phyloP scores from a whole-genome alignment of 2,888 invertebrate genomes.

The Nasonia oneida region DNA sequence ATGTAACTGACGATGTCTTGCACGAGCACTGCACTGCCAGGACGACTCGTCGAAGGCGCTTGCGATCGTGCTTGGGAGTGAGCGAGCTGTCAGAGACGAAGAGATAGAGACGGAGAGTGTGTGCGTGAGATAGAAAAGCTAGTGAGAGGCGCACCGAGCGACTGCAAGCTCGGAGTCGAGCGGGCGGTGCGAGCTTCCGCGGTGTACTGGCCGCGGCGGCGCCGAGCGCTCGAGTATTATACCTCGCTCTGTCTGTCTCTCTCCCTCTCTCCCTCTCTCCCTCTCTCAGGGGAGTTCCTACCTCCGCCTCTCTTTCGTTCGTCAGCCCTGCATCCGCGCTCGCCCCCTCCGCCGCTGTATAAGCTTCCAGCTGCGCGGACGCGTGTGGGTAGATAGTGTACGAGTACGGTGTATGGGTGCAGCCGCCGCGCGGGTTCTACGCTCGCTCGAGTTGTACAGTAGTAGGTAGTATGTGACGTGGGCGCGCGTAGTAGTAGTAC shows the following conservation, averaged over 20 bases:
- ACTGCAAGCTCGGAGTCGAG: slow-evolving; percentile 54
- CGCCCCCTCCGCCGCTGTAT: slow-evolving; percentile 28
- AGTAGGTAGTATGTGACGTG: slow-evolving; percentile 10
- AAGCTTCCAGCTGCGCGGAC: background rate
- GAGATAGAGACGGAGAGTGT: background rate
- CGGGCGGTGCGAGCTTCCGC: slow-evolving; percentile 71
- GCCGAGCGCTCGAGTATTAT: slow-evolving; percentile 54
- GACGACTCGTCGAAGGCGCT: background rate
- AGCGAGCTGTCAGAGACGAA: background rate
- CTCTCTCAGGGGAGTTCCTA: background rate
- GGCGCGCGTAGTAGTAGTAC: background rate
- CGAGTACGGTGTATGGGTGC: background rate
- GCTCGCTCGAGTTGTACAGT: slow-evolving; percentile 10
- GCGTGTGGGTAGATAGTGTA: background rate
- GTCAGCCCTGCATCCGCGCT: slow-evolving; percentile 46
- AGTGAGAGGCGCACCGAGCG: background rate
- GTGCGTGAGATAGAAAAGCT: slow-evolving; percentile 1
- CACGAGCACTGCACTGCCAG: background rate
- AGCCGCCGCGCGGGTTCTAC: slow-evolving; percentile 1
- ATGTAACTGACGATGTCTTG: no score
- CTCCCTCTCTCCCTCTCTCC: background rate
- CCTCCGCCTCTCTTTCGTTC: slow-evolving; percentile 38
- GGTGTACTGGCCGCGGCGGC: slow-evolving; percentile 70
- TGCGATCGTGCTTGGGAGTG: background rate
- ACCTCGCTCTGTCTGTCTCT: background rate